Percentiles rank a stretch among this genome's conserved stretches.
Evolutionary conservation across 1,140 invertebrate species (phyloP).

Genomic region (Heliothis subflexa): DNA sequence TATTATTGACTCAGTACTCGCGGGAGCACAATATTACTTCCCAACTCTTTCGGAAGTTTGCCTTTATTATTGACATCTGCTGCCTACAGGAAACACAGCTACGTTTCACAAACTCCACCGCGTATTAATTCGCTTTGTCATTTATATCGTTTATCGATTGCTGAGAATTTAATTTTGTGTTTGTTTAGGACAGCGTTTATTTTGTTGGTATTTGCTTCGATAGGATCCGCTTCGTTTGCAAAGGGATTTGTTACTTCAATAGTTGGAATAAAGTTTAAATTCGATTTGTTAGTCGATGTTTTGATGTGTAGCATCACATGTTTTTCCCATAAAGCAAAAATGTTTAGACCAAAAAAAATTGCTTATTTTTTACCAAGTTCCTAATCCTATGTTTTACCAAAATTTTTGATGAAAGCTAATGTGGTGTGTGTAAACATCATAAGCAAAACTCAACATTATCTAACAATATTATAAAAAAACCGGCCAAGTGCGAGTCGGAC

Average conservation of each 20-base stretch:
- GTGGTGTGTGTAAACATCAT: too few relatives aligned
- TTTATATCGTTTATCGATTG: constrained; percentile 36
- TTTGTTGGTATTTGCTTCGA: constrained; percentile 25
- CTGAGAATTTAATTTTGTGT: constrained; percentile 40
- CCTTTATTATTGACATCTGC: constrained; percentile 83
- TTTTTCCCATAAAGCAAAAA: neutral
- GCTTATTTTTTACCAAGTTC: too few relatives aligned
- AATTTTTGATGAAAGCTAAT: too few relatives aligned
- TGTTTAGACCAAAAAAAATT: neutral
- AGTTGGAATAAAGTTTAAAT: constrained; percentile 23
- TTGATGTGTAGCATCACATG: neutral
- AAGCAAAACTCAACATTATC: too few relatives aligned
- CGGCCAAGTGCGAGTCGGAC: too few relatives aligned
- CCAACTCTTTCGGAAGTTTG: constrained; percentile 85
- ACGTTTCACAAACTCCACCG: constrained; percentile 72
- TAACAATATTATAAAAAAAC: too few relatives aligned
- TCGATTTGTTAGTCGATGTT: neutral
- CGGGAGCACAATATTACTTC: constrained; percentile 83
- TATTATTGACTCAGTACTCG: constrained; percentile 81
- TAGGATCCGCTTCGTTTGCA: constrained; percentile 13
- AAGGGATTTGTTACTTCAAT: constrained; percentile 10
- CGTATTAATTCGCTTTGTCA: constrained; percentile 69
- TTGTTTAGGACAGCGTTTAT: constrained; percentile 35
- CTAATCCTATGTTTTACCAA: too few relatives aligned
- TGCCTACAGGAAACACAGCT: constrained; percentile 78